phyloP scores from a whole-genome alignment of 2,113 vertebrate genomes.

The Tonatia bakeri region DNA sequence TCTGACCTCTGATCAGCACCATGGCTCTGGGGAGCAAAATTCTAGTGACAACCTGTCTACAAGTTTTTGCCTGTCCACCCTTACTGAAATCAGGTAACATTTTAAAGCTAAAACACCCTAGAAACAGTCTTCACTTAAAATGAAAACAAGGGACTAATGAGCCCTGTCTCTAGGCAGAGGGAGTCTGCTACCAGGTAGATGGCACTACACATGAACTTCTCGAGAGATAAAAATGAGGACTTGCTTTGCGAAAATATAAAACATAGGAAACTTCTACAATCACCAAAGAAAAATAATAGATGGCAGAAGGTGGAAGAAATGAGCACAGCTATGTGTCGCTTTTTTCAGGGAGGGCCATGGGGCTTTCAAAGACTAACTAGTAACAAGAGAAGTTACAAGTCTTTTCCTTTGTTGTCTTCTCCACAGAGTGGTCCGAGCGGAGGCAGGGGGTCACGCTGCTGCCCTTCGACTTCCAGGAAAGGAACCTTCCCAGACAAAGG shows the following conservation, averaged over 20 bases:
- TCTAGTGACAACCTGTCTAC: not conserved
- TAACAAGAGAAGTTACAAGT: not conserved
- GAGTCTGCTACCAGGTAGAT: not conserved
- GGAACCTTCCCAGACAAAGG: constrained; percentile 34
- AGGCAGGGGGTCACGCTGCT: not conserved
- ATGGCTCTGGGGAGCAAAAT: not conserved
- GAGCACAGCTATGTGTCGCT: not conserved
- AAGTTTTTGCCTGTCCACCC: not conserved
- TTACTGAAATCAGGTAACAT: not conserved
- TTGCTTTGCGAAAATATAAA: not conserved
- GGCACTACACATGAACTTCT: not conserved
- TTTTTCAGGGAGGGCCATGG: not conserved
- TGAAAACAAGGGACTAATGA: not conserved
- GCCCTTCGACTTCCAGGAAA: not conserved
- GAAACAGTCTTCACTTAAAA: not conserved
- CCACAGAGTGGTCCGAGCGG: not conserved
- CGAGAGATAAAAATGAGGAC: not conserved
- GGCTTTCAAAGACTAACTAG: not conserved
- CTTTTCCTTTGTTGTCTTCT: not conserved
- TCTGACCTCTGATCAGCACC: constrained; percentile 3
- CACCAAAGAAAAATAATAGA: not conserved
- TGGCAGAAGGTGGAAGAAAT: not conserved
- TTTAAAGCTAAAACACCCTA: not conserved
- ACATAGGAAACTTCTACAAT: not conserved
- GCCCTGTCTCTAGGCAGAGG: not conserved